Evolutionary conservation across 1,140 invertebrate genomes (phyloP).

Genomic region (Neodiprion pinetum): DNA sequence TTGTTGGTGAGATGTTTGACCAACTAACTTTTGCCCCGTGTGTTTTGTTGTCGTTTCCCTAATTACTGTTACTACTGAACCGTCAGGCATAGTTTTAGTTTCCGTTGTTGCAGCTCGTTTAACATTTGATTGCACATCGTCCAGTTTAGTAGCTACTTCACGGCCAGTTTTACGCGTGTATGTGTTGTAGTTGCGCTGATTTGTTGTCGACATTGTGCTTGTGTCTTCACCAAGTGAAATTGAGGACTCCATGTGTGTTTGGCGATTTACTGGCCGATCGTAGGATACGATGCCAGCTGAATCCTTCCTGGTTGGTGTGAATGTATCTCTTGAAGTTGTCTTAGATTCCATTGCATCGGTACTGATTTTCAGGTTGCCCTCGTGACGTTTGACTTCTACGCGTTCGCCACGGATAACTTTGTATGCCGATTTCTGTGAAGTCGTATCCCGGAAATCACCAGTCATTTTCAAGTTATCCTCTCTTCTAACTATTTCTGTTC

Average conservation of each 20-base stretch:
- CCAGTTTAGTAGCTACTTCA: constrained; percentile 42
- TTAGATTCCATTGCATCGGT: constrained; percentile 62
- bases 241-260: constrained; percentile 69
- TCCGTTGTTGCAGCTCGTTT: constrained; percentile 33
- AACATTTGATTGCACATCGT: constrained; percentile 35
- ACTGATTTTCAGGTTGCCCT: constrained; percentile 63
- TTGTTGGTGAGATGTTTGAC: constrained; percentile 28
- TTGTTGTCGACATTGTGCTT: constrained; percentile 63
- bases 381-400: constrained; percentile 63
- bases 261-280: constrained; percentile 50
- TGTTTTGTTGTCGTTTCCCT: constrained; percentile 56
- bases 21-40: constrained; percentile 28
- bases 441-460: constrained; percentile 60
- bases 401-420: constrained; percentile 62
- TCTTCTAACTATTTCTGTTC: constrained; percentile 48
- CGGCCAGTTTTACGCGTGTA: constrained; percentile 60
- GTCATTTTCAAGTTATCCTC: constrained; percentile 64
- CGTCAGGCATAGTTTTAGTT: constrained; percentile 62
- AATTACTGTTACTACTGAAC: constrained; percentile 62
- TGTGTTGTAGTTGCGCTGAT: constrained; percentile 69
- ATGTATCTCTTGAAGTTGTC: constrained; percentile 62
- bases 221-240: constrained; percentile 69
- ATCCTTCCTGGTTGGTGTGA: constrained; percentile 56
- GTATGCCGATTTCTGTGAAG: constrained; percentile 59
- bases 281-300: constrained; percentile 28